A percentile compares a stretch with the other conserved stretches of the same genome.
phyloP scores from a whole-genome alignment of 2,888 invertebrate species.

The Marronus borbonicus region DNA sequence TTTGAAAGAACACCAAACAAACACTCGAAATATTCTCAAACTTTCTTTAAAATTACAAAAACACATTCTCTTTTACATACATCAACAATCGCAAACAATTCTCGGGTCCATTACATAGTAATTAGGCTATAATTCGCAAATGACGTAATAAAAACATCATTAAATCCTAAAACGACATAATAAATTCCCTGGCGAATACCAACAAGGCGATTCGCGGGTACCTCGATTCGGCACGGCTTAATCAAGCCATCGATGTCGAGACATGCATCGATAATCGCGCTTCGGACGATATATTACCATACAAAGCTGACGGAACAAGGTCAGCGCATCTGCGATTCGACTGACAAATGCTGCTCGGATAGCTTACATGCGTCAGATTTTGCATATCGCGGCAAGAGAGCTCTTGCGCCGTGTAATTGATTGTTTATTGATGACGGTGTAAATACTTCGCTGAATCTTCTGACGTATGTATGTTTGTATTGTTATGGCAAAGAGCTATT shows the following conservation, averaged over 20 bases:
- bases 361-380: constrained; percentile 8
- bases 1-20: too few relatives aligned
- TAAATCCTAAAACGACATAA: constrained; percentile 5
- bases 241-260: neutral
- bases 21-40: too few relatives aligned
- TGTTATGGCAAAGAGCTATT: neutral
- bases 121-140: constrained; percentile 1
- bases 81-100: neutral
- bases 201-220: neutral
- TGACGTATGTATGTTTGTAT: neutral
- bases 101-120: constrained; percentile 1
- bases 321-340: constrained; percentile 11
- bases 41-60: neutral
- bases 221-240: neutral
- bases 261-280: constrained; percentile 18
- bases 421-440: neutral
- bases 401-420: neutral
- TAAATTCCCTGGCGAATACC: neutral
- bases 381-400: constrained; percentile 3
- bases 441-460: neutral
- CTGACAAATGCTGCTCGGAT: neutral
- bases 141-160: constrained; percentile 14
- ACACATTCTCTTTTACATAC: neutral
- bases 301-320: constrained; percentile 39
- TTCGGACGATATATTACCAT: constrained; percentile 41